Base-by-base conservation (phyloP, 2,888 invertebrate genomes). In the Netelia inedita region DNA sequence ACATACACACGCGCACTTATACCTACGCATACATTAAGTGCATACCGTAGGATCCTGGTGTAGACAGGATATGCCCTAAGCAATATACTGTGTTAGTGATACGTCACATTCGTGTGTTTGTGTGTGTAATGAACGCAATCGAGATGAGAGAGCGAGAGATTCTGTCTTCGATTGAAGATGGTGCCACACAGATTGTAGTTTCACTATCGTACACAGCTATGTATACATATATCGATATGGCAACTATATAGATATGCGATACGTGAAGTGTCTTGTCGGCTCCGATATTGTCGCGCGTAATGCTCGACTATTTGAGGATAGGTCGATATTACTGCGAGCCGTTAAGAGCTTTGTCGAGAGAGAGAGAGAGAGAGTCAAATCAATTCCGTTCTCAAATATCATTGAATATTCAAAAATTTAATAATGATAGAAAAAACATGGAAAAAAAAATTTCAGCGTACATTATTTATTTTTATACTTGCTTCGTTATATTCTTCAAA, bases 151-250 rank as follows among this genome's bases (percentile, higher is more conserved):
- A 43, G 69, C 41, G 75, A 79, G 73, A 76, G 83, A 81, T 84
- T 53, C 35, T 66, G 66, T 59, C 71, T 57, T 84, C 76, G 84
- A 84, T 84, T 73, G 55, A 68, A 76, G 80, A 81, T 84, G 63
- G 78, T 74, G 69, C 41, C 55, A 57, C 53, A 11, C 35, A 66
- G 83, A 81, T 73, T 73, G 69, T 63, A 57, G 57, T 78, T 74
- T 50, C 46, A 68, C 43, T 73, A 35, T 28, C 59, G 2, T 5
- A 75, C 55, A 35, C 50, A 46, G 53, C 21, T 21, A 14, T 61
- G 46, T 61, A 23, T 35, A 41, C 53, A 65, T 14, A 35, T 19
- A 9, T n/a, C 10, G 9, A 21, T 35, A 72, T 10, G 23, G 11
- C 11, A 46, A 11, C 2, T 46, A 46, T 46, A 46, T 46, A 46